phyloP scores from a whole-genome alignment of 2,888 invertebrate species.

The Nephrotoma appendiculata region DNA sequence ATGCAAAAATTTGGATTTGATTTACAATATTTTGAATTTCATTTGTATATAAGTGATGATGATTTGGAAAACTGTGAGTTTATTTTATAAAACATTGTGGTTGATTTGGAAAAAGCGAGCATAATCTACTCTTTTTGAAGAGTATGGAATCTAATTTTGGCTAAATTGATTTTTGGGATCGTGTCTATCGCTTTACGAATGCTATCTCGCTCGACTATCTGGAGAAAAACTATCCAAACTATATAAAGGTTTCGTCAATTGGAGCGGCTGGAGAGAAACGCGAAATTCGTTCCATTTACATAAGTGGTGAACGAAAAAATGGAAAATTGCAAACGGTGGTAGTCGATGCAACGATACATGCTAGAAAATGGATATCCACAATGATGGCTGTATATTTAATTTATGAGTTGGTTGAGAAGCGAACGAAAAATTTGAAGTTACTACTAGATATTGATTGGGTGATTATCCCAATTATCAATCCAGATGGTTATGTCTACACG shows the following conservation, averaged over 20 bases:
- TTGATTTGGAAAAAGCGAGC: too few species aligned
- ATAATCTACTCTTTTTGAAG: too few species aligned
- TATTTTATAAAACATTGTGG: too few species aligned
- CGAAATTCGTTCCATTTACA: neutral
- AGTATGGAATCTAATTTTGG: too few species aligned
- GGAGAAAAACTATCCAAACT: neutral
- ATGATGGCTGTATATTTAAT: conserved; percentile 29
- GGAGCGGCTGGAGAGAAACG: neutral
- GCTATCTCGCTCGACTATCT: neutral
- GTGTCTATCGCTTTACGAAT: neutral
- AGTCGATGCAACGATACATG: neutral
- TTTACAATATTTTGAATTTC: too few species aligned
- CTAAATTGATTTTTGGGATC: neutral
- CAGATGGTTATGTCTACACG: conserved; percentile 56
- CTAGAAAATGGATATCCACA: too few species aligned
- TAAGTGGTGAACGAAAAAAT: neutral
- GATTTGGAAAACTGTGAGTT: too few species aligned
- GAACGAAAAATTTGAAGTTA: conserved; percentile 29
- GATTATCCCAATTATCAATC: conserved; percentile 50
- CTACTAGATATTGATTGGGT: conserved; percentile 47
- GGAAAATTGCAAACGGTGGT: neutral
- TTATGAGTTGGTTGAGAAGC: conserved; percentile 39
- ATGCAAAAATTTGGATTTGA: too few species aligned
- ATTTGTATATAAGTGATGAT: too few species aligned
- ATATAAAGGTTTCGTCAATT: neutral